Base-by-base conservation (phyloP, 2,113 vertebrate species). In the Taurulus bubalis region DNA sequence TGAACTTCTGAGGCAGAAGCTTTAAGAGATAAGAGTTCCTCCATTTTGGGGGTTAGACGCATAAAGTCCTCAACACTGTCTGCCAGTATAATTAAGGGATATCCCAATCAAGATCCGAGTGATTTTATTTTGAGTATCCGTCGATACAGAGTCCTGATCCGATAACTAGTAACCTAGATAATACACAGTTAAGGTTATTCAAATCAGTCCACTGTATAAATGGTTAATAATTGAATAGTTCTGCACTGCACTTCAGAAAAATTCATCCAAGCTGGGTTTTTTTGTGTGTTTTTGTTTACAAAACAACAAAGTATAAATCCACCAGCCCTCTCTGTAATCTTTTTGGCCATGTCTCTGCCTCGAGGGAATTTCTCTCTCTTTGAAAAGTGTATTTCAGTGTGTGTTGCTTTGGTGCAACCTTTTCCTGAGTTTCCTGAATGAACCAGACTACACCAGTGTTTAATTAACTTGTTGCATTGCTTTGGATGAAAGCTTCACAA, bases 1-100 rank as follows among this genome's bases (percentile, higher is more conserved):
- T 56, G 67, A 34, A 66, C 38, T 67, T 32, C 75, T 71, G 60
- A 65, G 8, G 58, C 66, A 63, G 45, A 71, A n/a, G 80, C 28
- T 81, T 64, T 75, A 12, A 65, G 47, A 59, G 45, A 66, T 78
- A 70, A 62, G 45, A 66, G 14, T 55, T 32, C 30, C 47, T 79
- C 45, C 40, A 64, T 75, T 75, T 34, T 79, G 77, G 38, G 28
- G 20, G 42, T 68, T 66, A 22, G 28, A 56, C 34, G 42, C 16
- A 69, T 78, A 55, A 81, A 56, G 45, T 68, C 64, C 55, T 22
- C 38, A 24, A 26, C 49, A 10, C 49, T 15, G 6, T 58, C 24
- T 42, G 7, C 9, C 16, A 12, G 28, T 24, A 22, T 18, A 34
- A 6, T 24, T 49, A 8, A 16, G 42, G 4, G 42, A 45, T 45